Conservation (phyloP, 1,140 invertebrate genomes). For the Diachasmimorpha longicaudata region DNA sequence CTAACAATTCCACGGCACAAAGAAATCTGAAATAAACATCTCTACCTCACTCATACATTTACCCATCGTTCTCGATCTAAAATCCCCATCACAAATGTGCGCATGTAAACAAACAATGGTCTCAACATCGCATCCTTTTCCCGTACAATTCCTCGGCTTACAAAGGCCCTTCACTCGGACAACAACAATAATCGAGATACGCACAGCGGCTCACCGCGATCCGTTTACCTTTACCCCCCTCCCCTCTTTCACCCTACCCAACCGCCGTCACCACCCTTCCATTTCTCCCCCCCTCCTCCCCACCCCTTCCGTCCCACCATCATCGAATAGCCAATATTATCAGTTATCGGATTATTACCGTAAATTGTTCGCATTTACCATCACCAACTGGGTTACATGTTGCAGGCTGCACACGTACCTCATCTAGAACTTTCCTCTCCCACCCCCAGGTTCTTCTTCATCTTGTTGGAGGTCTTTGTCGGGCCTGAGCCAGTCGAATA, state of each 20-base stretch:
- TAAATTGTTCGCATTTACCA: slow-evolving; percentile 50
- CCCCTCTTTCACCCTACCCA: no score
- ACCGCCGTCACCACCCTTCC: no score
- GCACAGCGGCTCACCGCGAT: background rate
- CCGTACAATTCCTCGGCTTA: background rate
- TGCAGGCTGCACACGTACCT: background rate
- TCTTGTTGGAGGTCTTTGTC: background rate
- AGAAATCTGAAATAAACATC: background rate
- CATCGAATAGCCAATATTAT: slow-evolving; percentile 44
- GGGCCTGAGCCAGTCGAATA: background rate
- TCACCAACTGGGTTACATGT: slow-evolving; percentile 35
- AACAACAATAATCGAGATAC: slow-evolving; percentile 49
- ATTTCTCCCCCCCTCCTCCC: slow-evolving; percentile 4
- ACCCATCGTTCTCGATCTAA: background rate
- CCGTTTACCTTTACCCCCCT: background rate
- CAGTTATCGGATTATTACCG: slow-evolving; percentile 53
- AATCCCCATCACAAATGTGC: background rate
- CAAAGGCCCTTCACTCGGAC: slow-evolving; percentile 9
- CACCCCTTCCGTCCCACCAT: slow-evolving; percentile 20
- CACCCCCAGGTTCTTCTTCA: background rate
- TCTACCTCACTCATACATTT: background rate
- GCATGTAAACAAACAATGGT: background rate
- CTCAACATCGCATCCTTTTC: background rate
- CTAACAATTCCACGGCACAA: background rate
- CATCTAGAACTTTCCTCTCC: slow-evolving; percentile 6